phyloP scores from a whole-genome alignment of 1,140 invertebrate species.

The Panonychus citri region DNA sequence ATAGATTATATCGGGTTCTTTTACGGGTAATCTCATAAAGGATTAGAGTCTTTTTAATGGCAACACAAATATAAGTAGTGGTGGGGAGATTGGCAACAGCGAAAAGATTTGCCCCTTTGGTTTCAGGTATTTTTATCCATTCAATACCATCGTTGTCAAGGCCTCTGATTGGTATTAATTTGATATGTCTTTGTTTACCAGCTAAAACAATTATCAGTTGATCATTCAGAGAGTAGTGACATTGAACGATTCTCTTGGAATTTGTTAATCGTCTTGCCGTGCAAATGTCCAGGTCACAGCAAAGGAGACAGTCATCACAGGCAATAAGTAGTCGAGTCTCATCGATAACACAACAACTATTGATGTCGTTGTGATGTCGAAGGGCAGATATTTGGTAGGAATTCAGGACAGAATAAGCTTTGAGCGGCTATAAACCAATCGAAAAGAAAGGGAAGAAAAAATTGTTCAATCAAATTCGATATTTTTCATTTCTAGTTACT shows the following conservation, averaged over 20 bases:
- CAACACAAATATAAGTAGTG: constrained; percentile 44
- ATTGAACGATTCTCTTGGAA: constrained; percentile 6
- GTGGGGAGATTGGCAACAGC: background rate
- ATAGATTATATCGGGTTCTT: constrained; percentile 54
- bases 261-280: constrained; percentile 6
- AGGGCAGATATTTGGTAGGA: constrained; percentile 6
- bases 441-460: no score
- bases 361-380: constrained; percentile 8
- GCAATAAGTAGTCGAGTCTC: constrained; percentile 9
- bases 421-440: constrained; percentile 4
- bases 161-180: constrained; percentile 65
- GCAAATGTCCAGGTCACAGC: constrained; percentile 12
- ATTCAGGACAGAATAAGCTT: constrained; percentile 7
- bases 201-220: constrained; percentile 9
- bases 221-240: constrained; percentile 2
- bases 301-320: constrained; percentile 9
- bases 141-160: constrained; percentile 85
- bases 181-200: constrained; percentile 11
- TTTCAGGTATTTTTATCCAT: constrained; percentile 62
- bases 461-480: no score
- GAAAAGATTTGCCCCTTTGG: constrained; percentile 47
- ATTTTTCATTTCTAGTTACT: no score
- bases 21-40: constrained; percentile 83
- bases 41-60: constrained; percentile 69
- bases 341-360: constrained; percentile 12